Evolutionary conservation across 2,113 vertebrate genomes (phyloP).

Genomic region (Hyperopisus bebe): DNA sequence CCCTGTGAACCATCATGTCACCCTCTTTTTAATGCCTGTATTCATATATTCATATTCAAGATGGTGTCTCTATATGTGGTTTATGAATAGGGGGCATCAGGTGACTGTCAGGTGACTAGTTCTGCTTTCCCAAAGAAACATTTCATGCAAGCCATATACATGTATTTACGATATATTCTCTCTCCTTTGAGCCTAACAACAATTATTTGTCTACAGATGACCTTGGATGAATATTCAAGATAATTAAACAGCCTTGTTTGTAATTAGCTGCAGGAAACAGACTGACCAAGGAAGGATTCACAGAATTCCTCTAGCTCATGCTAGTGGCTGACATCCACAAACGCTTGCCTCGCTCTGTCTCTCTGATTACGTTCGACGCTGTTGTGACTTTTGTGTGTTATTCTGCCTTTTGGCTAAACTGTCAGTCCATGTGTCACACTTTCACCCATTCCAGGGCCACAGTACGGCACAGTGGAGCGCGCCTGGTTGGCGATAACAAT

Average conservation of each 20-base stretch:
- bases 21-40: neutral
- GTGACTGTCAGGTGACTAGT: neutral
- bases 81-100: neutral
- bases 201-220: neutral
- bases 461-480: slow-evolving; percentile 87
- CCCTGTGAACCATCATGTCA: neutral
- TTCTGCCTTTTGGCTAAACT: neutral
- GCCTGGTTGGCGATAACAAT: slow-evolving; percentile 85
- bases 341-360: neutral
- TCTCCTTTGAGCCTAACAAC: neutral
- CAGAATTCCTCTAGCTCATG: neutral
- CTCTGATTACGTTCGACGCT: neutral
- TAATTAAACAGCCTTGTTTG: neutral
- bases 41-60: neutral
- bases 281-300: neutral
- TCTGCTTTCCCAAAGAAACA: neutral
- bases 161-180: neutral
- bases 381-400: neutral
- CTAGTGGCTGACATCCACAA: neutral
- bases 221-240: neutral
- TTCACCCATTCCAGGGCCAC: slow-evolving; percentile 66
- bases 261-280: neutral
- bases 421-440: neutral
- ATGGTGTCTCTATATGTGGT: neutral
- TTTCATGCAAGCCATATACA: neutral